Evolutionary conservation across 2,888 invertebrate genomes (phyloP), one percentile per base, ranked within the genome.

Genomic region (Disparrhopalites patrizii): DNA sequence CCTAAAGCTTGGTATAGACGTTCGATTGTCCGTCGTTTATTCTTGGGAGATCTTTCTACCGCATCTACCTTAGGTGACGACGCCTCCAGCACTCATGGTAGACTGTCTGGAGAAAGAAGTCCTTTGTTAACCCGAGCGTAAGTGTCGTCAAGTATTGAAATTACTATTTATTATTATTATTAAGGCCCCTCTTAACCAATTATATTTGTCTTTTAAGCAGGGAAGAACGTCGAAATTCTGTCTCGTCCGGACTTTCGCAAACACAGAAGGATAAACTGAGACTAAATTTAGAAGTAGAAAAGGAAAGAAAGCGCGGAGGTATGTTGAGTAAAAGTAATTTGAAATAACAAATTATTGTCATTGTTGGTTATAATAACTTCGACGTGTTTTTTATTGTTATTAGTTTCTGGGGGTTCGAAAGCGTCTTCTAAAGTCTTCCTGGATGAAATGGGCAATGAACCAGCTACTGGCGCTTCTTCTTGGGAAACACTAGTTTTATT

Each of bases 1-100:
- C 98, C 98, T 0, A 95, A 95, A 81, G 97, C 98, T 15, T 99
- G 99, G 99, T 99, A 99, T 80, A 83, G 97, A 2, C 85, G 93
- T 40, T 91, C 91, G 73, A 93, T 99, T 76, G 94, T 97, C 30
- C 83, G 95, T 7, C 83, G 95, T 27, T 84, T 97, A 77, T 96
- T 96, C 81, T 84, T 96, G 58, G 96, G 99, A 0, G 98, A 99
- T 80, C 85, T 95, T 80, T 80, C 79, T 18, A 76, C 80, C 0
- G 79, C 81, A 0, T 81, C 81, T 62, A 79, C 80, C 27, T 81
- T 81, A 58, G 80, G 79, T 1, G 81, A 81, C 20, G 77, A 78
- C 8, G 77, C 77, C 33, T 28, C 62, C 27, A 40, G 65, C 52
- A 55, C 50, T 15, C 65, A 68, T 38, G 66, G 60, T n/a, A 28